A percentile compares a stretch with the other conserved stretches of the same genome.
phyloP scores from a whole-genome alignment of 2,888 invertebrate species.

The Idaea dimidiata region DNA sequence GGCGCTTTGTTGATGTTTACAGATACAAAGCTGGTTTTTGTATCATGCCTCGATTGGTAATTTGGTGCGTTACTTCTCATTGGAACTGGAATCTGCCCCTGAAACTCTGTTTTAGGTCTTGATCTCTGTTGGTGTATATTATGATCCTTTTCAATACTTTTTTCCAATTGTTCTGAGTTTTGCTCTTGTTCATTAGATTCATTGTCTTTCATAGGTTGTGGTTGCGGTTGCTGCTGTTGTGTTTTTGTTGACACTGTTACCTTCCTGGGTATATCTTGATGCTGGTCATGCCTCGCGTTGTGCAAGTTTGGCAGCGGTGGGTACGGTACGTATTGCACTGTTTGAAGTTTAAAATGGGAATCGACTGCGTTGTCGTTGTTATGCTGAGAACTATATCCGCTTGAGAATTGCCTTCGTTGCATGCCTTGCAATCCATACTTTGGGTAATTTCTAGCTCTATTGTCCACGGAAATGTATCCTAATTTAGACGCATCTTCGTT shows the following conservation, averaged over 20 bases:
- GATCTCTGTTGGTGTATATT: conserved; percentile 2
- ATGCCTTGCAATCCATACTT: conserved; percentile 30
- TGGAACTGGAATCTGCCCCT: not conserved
- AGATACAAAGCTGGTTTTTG: conserved; percentile 35
- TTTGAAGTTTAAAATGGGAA: conserved; percentile 47
- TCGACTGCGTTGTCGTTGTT: conserved; percentile 42
- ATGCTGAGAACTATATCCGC: conserved; percentile 30
- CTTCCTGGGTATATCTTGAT: not conserved
- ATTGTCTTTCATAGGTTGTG: not conserved
- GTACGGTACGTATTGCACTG: conserved; percentile 13
- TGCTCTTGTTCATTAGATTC: not conserved
- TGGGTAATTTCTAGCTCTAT: conserved; percentile 28
- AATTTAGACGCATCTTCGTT: conserved; percentile 43
- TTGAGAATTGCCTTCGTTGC: conserved; percentile 41
- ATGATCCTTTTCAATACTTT: conserved; percentile 20
- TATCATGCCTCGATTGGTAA: conserved; percentile 17
- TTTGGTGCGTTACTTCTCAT: not conserved
- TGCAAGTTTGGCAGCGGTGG: conserved; percentile 7
- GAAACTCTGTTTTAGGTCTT: not conserved
- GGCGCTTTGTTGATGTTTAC: conserved; percentile 40
- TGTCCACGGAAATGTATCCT: conserved; percentile 41
- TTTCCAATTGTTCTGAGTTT: conserved; percentile 16
- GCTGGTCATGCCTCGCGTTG: conserved; percentile 13
- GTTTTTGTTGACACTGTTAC: not conserved
- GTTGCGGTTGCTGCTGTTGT: not conserved